Percentiles rank a stretch among this genome's conserved stretches.
Evolutionary conservation across 2,113 vertebrate genomes (phyloP).

Genomic region (Cepphus grylle): DNA sequence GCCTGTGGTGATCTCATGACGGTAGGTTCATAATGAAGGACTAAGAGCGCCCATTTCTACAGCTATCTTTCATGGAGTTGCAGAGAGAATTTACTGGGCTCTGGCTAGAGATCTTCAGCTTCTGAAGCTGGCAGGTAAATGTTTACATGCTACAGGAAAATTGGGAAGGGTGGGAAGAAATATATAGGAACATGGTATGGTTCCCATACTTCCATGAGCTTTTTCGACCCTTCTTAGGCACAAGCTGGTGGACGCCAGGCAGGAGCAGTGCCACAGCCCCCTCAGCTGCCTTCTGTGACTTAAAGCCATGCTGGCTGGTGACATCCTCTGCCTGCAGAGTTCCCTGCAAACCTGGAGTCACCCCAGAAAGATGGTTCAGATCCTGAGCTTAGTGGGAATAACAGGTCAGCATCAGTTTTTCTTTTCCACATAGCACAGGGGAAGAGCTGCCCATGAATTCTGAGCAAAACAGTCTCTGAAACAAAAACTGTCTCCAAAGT

Average conservation of each 20-base stretch:
- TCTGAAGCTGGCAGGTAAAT: neutral
- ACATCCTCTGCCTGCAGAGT: neutral
- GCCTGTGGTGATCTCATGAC: slow-evolving; percentile 21
- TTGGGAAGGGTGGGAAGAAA: neutral
- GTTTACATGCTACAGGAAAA: neutral
- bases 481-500: neutral
- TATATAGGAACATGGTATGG: neutral
- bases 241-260: fast-evolving
- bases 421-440: neutral
- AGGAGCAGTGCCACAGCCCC: neutral
- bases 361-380: neutral
- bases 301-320: neutral
- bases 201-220: neutral
- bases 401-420: neutral
- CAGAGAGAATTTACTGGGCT: neutral
- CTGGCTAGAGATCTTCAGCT: neutral
- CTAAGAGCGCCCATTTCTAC: neutral
- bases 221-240: neutral
- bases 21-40: neutral
- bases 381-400: neutral
- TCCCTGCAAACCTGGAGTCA: neutral
- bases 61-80: neutral
- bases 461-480: neutral
- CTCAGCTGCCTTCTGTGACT: neutral
- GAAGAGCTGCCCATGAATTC: neutral